Evolutionary conservation across 2,797 vertebrate genomes (phyloP).

Genomic region (Valencia hispanica): DNA sequence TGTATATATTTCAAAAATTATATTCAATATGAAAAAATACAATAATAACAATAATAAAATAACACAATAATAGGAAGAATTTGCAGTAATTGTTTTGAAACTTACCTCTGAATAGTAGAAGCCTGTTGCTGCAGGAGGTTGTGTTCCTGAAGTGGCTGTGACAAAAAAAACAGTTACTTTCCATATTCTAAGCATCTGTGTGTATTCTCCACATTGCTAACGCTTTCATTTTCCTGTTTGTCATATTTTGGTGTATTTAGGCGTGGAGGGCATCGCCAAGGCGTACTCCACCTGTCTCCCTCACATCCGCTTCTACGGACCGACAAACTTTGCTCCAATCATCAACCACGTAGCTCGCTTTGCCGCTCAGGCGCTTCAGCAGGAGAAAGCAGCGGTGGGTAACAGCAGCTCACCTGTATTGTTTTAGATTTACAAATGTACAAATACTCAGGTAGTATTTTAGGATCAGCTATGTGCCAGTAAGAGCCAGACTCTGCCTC

Average conservation of each 20-base stretch:
- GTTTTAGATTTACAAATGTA: neutral
- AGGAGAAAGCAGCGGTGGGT: constrained; percentile 91
- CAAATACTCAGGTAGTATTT: neutral
- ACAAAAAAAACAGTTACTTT: too few species aligned
- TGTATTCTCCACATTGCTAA: neutral
- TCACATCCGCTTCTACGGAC: constrained; percentile 96
- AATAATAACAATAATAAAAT: too few species aligned
- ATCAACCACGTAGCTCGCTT: constrained; percentile 96
- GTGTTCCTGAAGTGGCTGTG: neutral
- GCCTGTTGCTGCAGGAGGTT: neutral
- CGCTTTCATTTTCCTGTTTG: neutral
- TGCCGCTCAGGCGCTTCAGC: constrained; percentile 92
- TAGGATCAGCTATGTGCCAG: neutral
- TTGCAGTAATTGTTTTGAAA: neutral
- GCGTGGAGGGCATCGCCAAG: constrained; percentile 95
- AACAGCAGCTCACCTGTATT: neutral
- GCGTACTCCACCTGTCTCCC: constrained; percentile 94
- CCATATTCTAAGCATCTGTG: neutral
- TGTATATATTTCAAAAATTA: neutral
- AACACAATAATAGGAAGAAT: neutral
- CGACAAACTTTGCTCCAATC: constrained; percentile 97
- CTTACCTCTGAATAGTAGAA: neutral
- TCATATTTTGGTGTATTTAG: constrained; percentile 70
- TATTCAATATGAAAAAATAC: neutral
- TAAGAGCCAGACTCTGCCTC: constrained; percentile 3